Evolutionary conservation across 2,797 vertebrate genomes (phyloP).

Genomic region (Micrastur ruficollis): DNA sequence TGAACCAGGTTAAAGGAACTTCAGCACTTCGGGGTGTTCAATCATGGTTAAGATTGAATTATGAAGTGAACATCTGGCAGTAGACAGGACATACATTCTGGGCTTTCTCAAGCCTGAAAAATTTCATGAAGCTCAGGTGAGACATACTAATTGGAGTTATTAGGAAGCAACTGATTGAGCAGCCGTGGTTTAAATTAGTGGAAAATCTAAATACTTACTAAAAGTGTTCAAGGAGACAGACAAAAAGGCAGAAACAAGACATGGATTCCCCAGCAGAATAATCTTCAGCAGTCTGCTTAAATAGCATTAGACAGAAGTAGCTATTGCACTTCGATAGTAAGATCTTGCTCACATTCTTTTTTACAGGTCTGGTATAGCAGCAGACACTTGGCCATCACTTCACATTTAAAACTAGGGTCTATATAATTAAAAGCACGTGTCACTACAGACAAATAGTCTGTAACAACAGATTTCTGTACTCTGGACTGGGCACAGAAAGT

Average conservation of each 20-base stretch:
- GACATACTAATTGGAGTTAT: neutral
- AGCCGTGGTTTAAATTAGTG: neutral
- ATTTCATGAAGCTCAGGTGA: neutral
- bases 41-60: neutral
- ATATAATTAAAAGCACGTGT: rapidly evolving
- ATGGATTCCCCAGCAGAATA: neutral
- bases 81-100: neutral
- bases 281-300: neutral
- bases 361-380: neutral
- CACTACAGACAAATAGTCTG: neutral
- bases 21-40: neutral
- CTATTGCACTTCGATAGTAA: neutral
- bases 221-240: neutral
- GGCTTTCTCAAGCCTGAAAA: neutral
- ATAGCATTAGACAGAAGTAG: neutral
- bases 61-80: neutral
- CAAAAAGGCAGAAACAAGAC: neutral
- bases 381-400: neutral
- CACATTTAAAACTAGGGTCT: neutral
- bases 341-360: neutral
- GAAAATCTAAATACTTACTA: neutral
- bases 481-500: neutral
- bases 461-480: neutral
- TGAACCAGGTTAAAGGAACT: neutral
- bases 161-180: neutral